These are phyloP conservation scores for Intellagama lesueurii DNA, from an alignment of 2,797 vertebrate species.

Conservation along the genomic window DNA sequence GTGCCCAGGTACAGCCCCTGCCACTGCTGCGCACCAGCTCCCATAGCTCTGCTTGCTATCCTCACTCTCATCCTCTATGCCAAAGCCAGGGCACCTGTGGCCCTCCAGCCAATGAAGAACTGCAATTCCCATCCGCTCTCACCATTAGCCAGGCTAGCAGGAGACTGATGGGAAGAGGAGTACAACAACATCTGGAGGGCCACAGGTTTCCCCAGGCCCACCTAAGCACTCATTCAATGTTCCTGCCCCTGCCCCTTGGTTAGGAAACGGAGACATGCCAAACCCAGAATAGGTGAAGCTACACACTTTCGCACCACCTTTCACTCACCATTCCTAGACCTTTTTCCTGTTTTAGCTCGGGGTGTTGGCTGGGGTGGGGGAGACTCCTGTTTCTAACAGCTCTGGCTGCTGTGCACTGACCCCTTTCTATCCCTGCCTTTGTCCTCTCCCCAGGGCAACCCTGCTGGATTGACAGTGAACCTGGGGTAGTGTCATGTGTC, in stretches of 20 bases:
- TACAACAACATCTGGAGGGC: not conserved
- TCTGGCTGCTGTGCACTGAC: not conserved
- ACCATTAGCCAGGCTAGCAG: not conserved
- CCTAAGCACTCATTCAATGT: not conserved
- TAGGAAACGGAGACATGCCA: not conserved
- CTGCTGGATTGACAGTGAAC: not conserved
- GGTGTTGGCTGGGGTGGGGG: not conserved
- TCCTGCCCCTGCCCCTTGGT: not conserved
- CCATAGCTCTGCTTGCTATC: slow-evolving; percentile 4
- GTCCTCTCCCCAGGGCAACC: not conserved
- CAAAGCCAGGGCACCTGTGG: not conserved
- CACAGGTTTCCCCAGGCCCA: not conserved
- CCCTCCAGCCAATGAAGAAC: not conserved
- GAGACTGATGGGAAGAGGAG: not conserved
- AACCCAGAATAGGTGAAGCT: not conserved
- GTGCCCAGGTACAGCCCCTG: slow-evolving; percentile 92
- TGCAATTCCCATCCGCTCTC: not conserved
- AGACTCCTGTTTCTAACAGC: not conserved
- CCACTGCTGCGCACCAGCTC: slow-evolving; percentile 12
- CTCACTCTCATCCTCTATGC: not conserved
- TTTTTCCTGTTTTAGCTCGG: not conserved
- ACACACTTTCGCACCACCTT: not conserved
- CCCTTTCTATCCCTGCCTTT: not conserved
- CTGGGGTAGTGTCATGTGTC: not conserved
- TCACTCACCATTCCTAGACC: not conserved